Percentiles rank a stretch among this genome's conserved stretches.
phyloP scores from a whole-genome alignment of 2,888 invertebrate genomes.

The Aphodius sticticus region DNA sequence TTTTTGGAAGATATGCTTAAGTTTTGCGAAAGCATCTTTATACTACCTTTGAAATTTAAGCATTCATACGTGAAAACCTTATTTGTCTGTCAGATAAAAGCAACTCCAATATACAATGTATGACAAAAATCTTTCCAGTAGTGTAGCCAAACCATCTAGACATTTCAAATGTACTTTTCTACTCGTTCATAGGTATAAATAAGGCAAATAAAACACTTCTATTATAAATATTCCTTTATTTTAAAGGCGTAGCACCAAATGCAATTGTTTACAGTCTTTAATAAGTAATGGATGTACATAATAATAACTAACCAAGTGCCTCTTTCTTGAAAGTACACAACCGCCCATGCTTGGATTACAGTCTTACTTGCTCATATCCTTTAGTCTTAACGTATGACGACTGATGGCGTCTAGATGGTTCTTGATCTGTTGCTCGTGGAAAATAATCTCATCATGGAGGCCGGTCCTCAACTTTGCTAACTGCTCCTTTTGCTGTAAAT shows the following conservation, averaged over 20 bases:
- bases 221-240: constrained; percentile 24
- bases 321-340: constrained; percentile 5
- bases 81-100: no score
- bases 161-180: no score
- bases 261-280: constrained; percentile 22
- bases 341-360: neutral
- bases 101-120: no score
- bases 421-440: constrained; percentile 87
- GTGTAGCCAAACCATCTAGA: no score
- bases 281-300: constrained; percentile 7
- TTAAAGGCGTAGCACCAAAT: no score
- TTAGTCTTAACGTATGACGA: constrained; percentile 75
- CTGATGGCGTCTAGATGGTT: constrained; percentile 86
- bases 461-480: constrained; percentile 73
- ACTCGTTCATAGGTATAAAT: neutral
- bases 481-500: constrained; percentile 80
- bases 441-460: constrained; percentile 78
- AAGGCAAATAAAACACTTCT: constrained; percentile 13
- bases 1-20: no score
- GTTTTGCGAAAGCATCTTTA: no score
- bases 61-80: no score
- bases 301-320: constrained; percentile 11
- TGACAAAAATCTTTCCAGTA: no score
- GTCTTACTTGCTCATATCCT: constrained; percentile 59
- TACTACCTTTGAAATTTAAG: no score